Evolutionary conservation across 92 coral and sea anemone genomes (phyloP), one percentile per base, ranked within the genome.

Genomic region (Pocillopora grandis): DNA sequence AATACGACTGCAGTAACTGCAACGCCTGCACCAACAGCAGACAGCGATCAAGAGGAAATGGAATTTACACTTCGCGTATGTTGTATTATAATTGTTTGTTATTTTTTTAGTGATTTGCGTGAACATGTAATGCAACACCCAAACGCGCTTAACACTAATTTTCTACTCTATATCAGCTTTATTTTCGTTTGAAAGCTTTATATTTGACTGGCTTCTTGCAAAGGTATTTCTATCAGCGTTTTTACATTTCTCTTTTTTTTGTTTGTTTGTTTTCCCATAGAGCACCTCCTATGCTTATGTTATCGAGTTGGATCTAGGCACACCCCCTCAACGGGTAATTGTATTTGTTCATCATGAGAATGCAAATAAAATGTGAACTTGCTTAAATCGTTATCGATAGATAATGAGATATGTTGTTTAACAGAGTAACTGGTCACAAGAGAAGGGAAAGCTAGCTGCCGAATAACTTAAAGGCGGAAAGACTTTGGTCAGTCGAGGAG

Each of bases 261-360:
- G 31, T 14, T 52, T 8, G 56, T 49, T 63, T 76, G 19, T 71
- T 20, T 71, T 55, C 64, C 11, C 12, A 58, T 88, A 95, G 98
- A 95, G 98, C 52, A 95, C 98, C 37, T 95, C 98, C 2, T 95
- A 93, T 82, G 98, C 98, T n/a, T 95, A 95, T 85, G 98, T 95
- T 31, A 93, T 93, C 63, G 94, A 90, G 72, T 89, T 95, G 66
- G 96, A 91, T 49, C 68, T 95, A 15, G 98, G 98, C 76, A 93
- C 85, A 1, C 98, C 98, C 65, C 95, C 95, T 23, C 98, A 95
- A 86, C 90, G 92, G 97, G 98, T 95, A 89, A 66, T 27, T 9
- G 75, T 56, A 71, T 80, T 60, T 69, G 20, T 36, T 80, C 37
- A n/a, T 55, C n/a, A 69, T 15, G 58, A 58, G 35, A 48, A 58